A percentile compares a stretch with the other conserved stretches of the same genome.
These are phyloP conservation scores for Apis cerana DNA, from an alignment of 1,140 invertebrate species.

Conservation along the genomic window DNA sequence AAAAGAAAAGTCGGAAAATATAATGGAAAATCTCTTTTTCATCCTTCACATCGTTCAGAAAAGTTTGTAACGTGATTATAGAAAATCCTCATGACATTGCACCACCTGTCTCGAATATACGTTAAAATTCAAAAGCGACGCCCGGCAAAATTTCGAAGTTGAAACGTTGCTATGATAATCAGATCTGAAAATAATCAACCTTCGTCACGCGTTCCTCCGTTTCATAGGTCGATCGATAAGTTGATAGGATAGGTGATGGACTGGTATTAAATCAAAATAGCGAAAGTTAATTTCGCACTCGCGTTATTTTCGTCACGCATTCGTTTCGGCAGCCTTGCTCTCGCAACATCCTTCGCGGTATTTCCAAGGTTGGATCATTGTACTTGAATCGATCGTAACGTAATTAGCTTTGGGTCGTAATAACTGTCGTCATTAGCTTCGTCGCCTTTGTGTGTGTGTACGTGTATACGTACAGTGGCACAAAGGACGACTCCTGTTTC, in stretches of 20 bases:
- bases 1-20: too few relatives aligned
- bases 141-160: neutral
- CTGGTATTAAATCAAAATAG: neutral
- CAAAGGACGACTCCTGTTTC: neutral
- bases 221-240: neutral
- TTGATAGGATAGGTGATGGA: neutral
- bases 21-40: too few relatives aligned
- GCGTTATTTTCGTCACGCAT: slow-evolving; percentile 3
- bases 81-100: too few relatives aligned
- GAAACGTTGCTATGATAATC: neutral
- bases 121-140: neutral
- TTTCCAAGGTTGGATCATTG: neutral
- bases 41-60: too few relatives aligned
- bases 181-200: too few relatives aligned
- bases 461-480: too few relatives aligned
- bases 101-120: too few relatives aligned
- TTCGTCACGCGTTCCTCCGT: neutral
- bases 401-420: slow-evolving; percentile 9
- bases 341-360: neutral
- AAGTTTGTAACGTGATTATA: too few relatives aligned
- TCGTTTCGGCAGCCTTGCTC: neutral
- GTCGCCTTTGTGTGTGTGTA: neutral
- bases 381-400: slow-evolving; percentile 30
- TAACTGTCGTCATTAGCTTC: neutral
- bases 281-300: neutral